Base-by-base conservation (phyloP, 2,113 vertebrate species). In the Todiramphus chloris region DNA sequence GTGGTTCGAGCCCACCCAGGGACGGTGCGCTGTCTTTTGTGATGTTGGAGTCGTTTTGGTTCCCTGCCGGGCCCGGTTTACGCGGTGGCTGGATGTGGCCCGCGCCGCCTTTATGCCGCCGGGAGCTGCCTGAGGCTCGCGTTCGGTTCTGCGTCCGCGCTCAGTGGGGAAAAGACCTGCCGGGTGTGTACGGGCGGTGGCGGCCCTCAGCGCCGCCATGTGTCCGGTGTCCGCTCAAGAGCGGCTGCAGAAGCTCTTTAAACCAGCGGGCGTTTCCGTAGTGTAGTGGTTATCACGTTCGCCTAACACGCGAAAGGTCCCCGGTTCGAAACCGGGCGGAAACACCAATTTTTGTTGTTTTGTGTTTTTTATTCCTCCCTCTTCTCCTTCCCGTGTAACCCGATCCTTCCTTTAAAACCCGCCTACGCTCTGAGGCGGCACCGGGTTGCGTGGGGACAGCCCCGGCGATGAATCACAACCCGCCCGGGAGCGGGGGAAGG, bases 1-100 rank as follows among this genome's bases (percentile, higher is more conserved):
- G 97, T 98, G 97, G 96, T 97, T 98, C 93, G 67, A 98, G 97
- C 94, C 94, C 96, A 97, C 94, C 97, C 97, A 97, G 97, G 94
- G 95, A 97, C 89, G 94, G 2, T 13, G 10, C 3, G 33, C 3
- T 3, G 5, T 13, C 7, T 59, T 35, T 37, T 60, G 10, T 0
- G 4, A 0, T 0, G 5, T 2, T 0, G 2, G 0, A 1, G 4
- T 6, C 1, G 16, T 66, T 13, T 18, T 5, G 4, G 3, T 3
- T 5, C 37, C 2, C 0, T 3, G 1, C 8, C 2, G 1, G 12
- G 9, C 10, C 4, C 1, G 6, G 6, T 24, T 24, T 21, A 37
- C 0, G 2, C 4, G 15, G 44, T 0, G 10, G 10, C 5, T 8
- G 33, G 3, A 2, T 2, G 1, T 3, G 5, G 7, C 9, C 19